These are phyloP conservation scores for Bursaphelenchus okinawaensis DNA, from an alignment of 2,888 invertebrate species.

Conservation along the genomic window DNA sequence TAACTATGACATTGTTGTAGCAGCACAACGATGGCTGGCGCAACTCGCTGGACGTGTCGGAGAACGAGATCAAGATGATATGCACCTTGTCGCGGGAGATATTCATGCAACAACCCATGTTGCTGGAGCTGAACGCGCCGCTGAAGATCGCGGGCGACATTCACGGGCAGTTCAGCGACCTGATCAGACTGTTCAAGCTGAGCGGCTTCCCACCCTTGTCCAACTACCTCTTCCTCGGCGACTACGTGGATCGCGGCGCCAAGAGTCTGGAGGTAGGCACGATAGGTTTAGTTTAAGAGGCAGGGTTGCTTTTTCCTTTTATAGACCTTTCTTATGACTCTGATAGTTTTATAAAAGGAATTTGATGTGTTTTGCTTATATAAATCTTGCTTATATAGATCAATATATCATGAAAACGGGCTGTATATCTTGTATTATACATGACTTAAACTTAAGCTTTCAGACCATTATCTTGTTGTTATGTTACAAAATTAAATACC, in stretches of 20 bases:
- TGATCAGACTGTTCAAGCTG: constrained; percentile 92
- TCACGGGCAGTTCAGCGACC: constrained; percentile 64
- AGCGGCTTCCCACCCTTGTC: constrained; percentile 97
- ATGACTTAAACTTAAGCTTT: too few species aligned
- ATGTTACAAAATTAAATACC: constrained; percentile 57
- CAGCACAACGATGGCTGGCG: constrained; percentile 17
- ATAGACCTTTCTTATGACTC: not conserved
- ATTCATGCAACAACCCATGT: constrained; percentile 54
- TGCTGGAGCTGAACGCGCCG: constrained; percentile 53
- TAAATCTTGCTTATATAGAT: too few species aligned
- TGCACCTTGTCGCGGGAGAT: constrained; percentile 50
- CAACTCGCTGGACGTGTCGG: constrained; percentile 50
- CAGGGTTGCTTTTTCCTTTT: too few species aligned
- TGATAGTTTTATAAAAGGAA: not conserved
- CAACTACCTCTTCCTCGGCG: constrained; percentile 51
- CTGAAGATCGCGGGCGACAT: constrained; percentile 56
- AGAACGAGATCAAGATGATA: constrained; percentile 51
- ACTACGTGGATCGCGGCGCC: constrained; percentile 56
- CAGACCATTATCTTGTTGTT: constrained; percentile 54
- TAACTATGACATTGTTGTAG: too few species aligned
- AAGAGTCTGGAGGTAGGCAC: constrained; percentile 43
- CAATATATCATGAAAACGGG: too few species aligned
- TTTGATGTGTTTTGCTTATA: not conserved
- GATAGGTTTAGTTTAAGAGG: too few species aligned
- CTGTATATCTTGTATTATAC: too few species aligned